Evolutionary conservation across 2,888 invertebrate species (phyloP).

Genomic region (Aplocera efformata): DNA sequence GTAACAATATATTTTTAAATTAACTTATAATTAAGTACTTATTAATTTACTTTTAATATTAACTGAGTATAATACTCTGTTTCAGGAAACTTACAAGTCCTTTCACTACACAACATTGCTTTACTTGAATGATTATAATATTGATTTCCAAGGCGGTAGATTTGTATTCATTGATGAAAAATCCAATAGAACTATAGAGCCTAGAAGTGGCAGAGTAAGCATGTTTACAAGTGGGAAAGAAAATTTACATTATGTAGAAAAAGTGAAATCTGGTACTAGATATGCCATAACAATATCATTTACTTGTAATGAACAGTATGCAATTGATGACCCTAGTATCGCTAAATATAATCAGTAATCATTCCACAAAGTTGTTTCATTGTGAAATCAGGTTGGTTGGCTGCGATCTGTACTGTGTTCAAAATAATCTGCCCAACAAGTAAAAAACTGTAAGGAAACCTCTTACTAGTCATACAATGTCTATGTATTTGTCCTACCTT

Average conservation of each 20-base stretch:
- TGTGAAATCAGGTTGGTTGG: too few species aligned
- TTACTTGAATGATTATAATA: constrained; percentile 87
- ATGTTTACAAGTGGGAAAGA: constrained; percentile 94
- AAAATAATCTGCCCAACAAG: too few species aligned
- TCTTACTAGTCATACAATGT: too few species aligned
- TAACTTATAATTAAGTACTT: neutral
- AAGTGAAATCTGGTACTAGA: constrained; percentile 86
- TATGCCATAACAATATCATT: constrained; percentile 93
- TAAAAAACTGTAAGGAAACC: too few species aligned
- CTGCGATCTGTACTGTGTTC: too few species aligned
- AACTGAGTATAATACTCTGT: constrained; percentile 28
- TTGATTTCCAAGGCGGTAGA: constrained; percentile 90
- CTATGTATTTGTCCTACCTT: too few species aligned
- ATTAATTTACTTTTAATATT: neutral
- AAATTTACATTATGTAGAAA: constrained; percentile 91
- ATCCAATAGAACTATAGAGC: constrained; percentile 86
- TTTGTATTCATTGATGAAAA: constrained; percentile 89
- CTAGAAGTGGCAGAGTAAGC: constrained; percentile 87
- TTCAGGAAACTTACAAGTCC: constrained; percentile 90
- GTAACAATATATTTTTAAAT: constrained; percentile 61
- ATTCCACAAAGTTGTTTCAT: constrained; percentile 24
- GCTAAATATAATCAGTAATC: constrained; percentile 43
- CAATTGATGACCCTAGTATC: constrained; percentile 80
- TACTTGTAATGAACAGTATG: constrained; percentile 86
- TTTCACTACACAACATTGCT: constrained; percentile 93